Evolutionary conservation across 2,113 vertebrate genomes (phyloP), one percentile per base, ranked within the genome.

Genomic region (Manacus vitellinus): DNA sequence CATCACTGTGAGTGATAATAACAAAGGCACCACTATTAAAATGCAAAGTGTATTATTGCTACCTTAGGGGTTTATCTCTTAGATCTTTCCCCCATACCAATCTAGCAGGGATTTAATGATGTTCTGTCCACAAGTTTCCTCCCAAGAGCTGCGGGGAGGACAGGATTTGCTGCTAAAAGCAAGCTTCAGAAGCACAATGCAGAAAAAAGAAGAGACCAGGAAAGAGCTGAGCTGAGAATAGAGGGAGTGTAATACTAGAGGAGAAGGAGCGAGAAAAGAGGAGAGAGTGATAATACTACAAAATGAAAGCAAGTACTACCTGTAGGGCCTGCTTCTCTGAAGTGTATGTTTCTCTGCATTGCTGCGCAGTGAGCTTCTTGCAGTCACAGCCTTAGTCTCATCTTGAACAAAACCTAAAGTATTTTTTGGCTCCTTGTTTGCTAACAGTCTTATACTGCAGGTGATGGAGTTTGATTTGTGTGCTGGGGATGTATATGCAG

Each of bases 81-180:
- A 95, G 84, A 92, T 94, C 81, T 93, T 87, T 85, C 51, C 62
- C 49, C 28, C 52, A 9, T 63, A 74, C 58, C 70, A 75, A 30
- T 89, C 46, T 77, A 89, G 77, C 33, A 56, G 87, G 78, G 84
- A 92, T 93, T 95, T 95, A 96, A 96, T 89, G 87, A 94, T 94
- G 89, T 61, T 95, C 81, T 78, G 89, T 80, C 89, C 91, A 61
- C 21, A 63, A 71, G 47, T 59, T 68, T 78, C 49, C 73, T 58
- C 65, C 22, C 41, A 67, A 31, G 58, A 92, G 62, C 93, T 72
- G 81, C 46, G 0, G 89, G 93, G 83, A 95, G 49, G 73, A 74
- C 52, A 65, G 61, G 77, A 75, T 95, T 89, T 91, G 68, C 76
- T 87, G 17, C 72, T 92, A 65, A 95, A 95, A 96, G 93, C 43